A percentile compares a stretch with the other conserved stretches of the same genome.
phyloP scores from a whole-genome alignment of 2,113 vertebrate species.

The Orthonyx spaldingii region DNA sequence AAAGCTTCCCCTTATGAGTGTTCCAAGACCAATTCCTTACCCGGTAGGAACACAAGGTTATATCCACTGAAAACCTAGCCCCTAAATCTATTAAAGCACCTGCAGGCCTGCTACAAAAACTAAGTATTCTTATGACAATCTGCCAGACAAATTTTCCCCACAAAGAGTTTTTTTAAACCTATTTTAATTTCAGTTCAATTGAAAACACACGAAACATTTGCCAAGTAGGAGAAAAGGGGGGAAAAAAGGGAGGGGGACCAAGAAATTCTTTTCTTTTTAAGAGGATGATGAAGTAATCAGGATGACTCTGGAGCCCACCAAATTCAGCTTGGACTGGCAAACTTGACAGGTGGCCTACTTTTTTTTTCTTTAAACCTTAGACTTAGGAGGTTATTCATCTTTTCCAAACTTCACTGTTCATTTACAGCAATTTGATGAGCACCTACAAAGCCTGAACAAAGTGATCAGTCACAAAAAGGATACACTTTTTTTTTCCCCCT shows the following conservation, averaged over 20 bases:
- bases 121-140: not conserved
- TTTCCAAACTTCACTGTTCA: not conserved
- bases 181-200: not conserved
- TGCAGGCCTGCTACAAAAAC: not conserved
- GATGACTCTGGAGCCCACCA: conserved; percentile 18
- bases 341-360: not conserved
- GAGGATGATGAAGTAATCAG: not conserved
- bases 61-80: not conserved
- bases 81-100: not conserved
- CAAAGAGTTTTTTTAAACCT: not conserved
- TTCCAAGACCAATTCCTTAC: not conserved
- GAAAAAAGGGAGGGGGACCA: not conserved
- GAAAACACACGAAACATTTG: conserved; percentile 7
- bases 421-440: not conserved
- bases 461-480: not conserved
- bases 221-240: not conserved
- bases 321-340: not conserved
- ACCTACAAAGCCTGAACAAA: not conserved
- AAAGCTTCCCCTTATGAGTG: not conserved
- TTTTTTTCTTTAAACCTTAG: not conserved
- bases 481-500: too few species aligned
- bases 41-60: not conserved
- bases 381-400: not conserved
- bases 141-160: not conserved
- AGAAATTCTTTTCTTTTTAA: not conserved